Conservation (phyloP, 1,140 invertebrate species). For the Drosophila sulfurigaster region DNA sequence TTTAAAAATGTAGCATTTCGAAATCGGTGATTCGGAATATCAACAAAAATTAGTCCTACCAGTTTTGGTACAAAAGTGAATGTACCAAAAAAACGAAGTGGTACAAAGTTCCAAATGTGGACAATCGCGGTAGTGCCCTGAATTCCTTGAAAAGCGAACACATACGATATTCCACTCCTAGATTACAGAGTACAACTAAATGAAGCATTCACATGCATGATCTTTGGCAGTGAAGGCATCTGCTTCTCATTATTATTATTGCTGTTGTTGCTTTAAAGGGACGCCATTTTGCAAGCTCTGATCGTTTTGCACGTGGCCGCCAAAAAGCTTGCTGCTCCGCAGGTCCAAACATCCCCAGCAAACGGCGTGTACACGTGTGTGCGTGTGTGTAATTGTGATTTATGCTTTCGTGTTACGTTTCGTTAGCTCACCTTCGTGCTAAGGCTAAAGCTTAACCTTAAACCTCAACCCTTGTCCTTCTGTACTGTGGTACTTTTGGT, state of each 20-base stretch:
- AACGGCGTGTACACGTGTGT: not conserved
- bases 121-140: no score
- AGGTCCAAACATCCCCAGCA: slow-evolving; percentile 45
- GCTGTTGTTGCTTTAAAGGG: not conserved
- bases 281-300: slow-evolving; percentile 34
- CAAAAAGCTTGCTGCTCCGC: slow-evolving; percentile 21
- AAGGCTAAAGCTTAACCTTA: slow-evolving; percentile 20
- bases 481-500: not conserved
- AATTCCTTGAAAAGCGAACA: no score
- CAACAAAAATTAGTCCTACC: no score
- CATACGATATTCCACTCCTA: no score
- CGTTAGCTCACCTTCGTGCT: slow-evolving; percentile 13
- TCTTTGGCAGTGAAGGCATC: slow-evolving; percentile 12
- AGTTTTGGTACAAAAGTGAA: no score
- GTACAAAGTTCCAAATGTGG: no score
- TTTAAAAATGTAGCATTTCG: no score
- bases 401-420: slow-evolving; percentile 40
- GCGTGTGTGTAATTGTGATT: slow-evolving; percentile 35
- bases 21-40: no score
- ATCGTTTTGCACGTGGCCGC: slow-evolving; percentile 21
- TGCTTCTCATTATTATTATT: not conserved
- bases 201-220: slow-evolving; percentile 9
- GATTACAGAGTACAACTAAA: no score
- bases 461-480: slow-evolving; percentile 78
- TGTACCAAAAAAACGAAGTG: no score